A percentile compares a stretch with the other conserved stretches of the same genome.
phyloP scores from a whole-genome alignment of 2,888 invertebrate species.

The Eustalomyia histrio region DNA sequence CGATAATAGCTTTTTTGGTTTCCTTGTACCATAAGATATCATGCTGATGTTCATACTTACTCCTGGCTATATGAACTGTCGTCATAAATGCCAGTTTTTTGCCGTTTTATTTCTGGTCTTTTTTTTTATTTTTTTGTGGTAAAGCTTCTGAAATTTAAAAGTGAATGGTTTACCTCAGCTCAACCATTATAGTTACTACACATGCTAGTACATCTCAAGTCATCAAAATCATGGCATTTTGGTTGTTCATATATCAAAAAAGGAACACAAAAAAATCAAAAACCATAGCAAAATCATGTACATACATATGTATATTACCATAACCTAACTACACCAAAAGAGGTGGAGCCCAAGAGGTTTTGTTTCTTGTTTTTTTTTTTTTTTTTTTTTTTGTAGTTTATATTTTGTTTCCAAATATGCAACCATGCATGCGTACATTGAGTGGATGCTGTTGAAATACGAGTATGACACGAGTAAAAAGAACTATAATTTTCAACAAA shows the following conservation, averaged over 20 bases:
- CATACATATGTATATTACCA: conserved; percentile 40
- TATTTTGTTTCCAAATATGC: conserved; percentile 49
- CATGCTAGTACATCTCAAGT: conserved; percentile 39
- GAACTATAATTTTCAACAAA: conserved; percentile 53
- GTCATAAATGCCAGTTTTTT: conserved; percentile 66
- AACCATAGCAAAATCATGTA: conserved; percentile 32
- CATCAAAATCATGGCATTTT: conserved; percentile 48
- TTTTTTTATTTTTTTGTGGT: conserved; percentile 33
- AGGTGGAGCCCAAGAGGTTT: conserved; percentile 63
- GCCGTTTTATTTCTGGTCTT: background rate
- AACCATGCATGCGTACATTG: conserved; percentile 56
- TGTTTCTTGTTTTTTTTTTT: conserved; percentile 11
- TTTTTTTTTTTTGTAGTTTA: conserved; percentile 16
- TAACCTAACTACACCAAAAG: conserved; percentile 52
- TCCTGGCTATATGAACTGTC: conserved; percentile 46
- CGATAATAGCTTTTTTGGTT: conserved; percentile 30
- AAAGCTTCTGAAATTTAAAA: conserved; percentile 48
- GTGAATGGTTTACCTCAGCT: conserved; percentile 57
- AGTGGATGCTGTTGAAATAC: conserved; percentile 56
- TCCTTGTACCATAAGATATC: conserved; percentile 27
- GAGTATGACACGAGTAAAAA: conserved; percentile 58
- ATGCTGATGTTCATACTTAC: conserved; percentile 32
- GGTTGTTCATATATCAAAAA: conserved; percentile 18
- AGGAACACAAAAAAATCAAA: background rate
- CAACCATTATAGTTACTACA: conserved; percentile 49